Evolutionary conservation across 2,888 invertebrate species (phyloP), one percentile per base, ranked within the genome.

Genomic region (Lasius fuliginosus): DNA sequence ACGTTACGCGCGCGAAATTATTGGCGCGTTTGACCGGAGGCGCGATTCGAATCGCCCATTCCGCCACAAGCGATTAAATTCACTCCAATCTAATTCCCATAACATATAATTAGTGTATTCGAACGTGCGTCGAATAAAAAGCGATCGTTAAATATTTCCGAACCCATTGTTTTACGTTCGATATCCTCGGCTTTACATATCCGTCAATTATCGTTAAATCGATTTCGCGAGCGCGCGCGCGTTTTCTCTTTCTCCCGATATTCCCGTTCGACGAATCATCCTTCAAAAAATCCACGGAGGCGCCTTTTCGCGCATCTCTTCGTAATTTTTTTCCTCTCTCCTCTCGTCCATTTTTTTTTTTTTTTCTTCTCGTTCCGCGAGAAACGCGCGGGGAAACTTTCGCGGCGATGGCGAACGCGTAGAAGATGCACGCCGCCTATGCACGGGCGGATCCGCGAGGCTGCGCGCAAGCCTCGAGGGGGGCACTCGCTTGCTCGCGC

Each of bases 371-470:
- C 23, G 23, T 23, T 36, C 36, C 36, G 3, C 36, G 36, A 36
- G 36, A 36, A 36, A 3, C 67, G 65, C 56, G 69, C 33, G 64
- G 27, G 30, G 83, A 67, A n/a, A 67, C 56, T 79, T 64, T 84
- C 82, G 68, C 76, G 67, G 82, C 83, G 82, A 85, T 83, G 86
- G 85, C 85, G 64, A 36, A 5, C 33, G 76, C 75, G 46, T 86
- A 81, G 85, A 87, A 71, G 86, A 88, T 88, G 88, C 79, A 23
- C 42, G 76, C 90, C 88, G 88, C 86, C 90, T 86, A 91, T 88
- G 86, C 85, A 92, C 90, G 89, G 91, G 90, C 88, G 91, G 90
- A 90, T 87, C 91, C 91, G 84, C 90, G 75, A 87, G 86, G 58
- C 58, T 79, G 73, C 33, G 77, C 65, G 33, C 36, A 36, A 23